Percentiles rank a stretch among this genome's conserved stretches.
These are phyloP conservation scores for Enteromius thamalakanensis DNA, from an alignment of 2,797 vertebrate species.

Conservation along the genomic window DNA sequence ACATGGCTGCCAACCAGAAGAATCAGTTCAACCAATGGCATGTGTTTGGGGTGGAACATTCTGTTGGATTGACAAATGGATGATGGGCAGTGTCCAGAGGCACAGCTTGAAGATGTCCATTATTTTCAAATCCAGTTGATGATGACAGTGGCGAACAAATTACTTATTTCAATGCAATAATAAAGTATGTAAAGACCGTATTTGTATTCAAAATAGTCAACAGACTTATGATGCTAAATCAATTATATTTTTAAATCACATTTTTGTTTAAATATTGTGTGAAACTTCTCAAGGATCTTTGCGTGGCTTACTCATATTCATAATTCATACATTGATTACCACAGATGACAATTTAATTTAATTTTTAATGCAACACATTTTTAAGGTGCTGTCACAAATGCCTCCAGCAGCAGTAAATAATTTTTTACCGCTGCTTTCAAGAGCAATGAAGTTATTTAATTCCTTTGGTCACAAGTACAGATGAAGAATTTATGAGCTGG, in stretches of 20 bases:
- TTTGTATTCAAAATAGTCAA: neutral
- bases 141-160: neutral
- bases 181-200: neutral
- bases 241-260: neutral
- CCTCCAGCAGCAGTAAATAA: neutral
- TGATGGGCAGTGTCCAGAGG: neutral
- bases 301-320: neutral
- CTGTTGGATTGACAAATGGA: neutral
- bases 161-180: neutral
- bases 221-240: neutral
- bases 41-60: neutral
- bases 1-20: neutral
- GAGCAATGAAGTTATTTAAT: neutral
- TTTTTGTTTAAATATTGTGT: neutral
- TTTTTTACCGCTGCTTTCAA: neutral
- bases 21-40: neutral
- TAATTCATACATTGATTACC: neutral
- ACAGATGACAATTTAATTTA: neutral
- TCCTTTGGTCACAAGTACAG: neutral
- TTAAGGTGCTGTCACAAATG: neutral
- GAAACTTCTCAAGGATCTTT: neutral
- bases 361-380: slow-evolving; percentile 5
- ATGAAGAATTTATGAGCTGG: neutral
- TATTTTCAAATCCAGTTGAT: neutral
- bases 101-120: too few relatives aligned